Base-by-base conservation (phyloP, 2,888 invertebrate species). In the Microctonus aethiopoides region DNA sequence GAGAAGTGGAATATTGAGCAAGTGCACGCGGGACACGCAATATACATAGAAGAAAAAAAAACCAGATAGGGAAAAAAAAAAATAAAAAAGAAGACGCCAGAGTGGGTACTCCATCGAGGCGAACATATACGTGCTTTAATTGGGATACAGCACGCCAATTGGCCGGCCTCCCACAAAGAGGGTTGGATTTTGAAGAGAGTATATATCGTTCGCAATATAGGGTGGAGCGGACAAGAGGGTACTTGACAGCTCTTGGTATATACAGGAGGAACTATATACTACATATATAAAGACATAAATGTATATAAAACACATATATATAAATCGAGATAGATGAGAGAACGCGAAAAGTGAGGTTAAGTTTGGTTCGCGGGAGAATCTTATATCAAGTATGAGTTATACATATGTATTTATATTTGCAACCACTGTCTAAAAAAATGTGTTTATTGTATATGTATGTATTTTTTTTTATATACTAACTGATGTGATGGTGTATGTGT, bases 351-450 rank as follows among this genome's bases (percentile, higher is more conserved):
- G 66, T 46, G 61, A 66, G 68, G 65, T 57, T 51, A 79, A 77
- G 76, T 79, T 79, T 77, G 76, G 80, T 81, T 76, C 74, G 72
- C 70, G 70, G 72, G 75, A 72, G 75, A 75, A 76, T 76, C 75
- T 75, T 76, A 74, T 76, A 76, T 76, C 76, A 74, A 73, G 75
- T 75, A 75, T 64, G 16, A 26, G 26, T 22, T 56, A 6, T 63
- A 51, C 32, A n/a, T 16, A 46, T 46, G 13, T 16, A 46, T 46
- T 46, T 46, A 24, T 54, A 24, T 54, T 20, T 64, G 16, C 29
- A 16, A 34, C 11, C 61, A 63, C 24, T 22, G 29, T 26, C 62
- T 26, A 16, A 26, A 62, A 46, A 41, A 62, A 62, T 29, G 26
- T 62, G 26, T 62, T 11, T 26, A 41, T 41, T 46, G n/a, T 41